Base-by-base conservation (phyloP, 2,888 invertebrate species). In the Parthenolecanium corni region DNA sequence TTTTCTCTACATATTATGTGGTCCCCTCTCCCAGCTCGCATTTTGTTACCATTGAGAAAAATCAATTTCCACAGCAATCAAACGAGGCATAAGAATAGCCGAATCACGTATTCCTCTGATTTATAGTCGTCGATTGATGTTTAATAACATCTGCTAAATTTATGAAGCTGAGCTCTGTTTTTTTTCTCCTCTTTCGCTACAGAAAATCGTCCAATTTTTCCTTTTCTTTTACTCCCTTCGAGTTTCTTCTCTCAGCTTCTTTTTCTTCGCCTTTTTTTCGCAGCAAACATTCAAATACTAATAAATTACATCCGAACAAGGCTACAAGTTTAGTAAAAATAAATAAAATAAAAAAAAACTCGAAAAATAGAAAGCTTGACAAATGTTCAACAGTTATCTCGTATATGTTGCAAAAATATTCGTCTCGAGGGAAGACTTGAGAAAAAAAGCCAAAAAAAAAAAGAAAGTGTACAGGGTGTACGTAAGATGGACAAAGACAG, bases 331-430 rank as follows among this genome's bases (percentile, higher is more conserved):
- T 61, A 36, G 16, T 2, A 21, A 18, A 56, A 46, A 25, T 24
- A 24, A n/a, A 25, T 44, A 31, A 38, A 40, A 61, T 11, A 21
- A 20, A 47, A 31, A 14, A 18, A 56, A 16, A 56, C 42, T 16
- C 38, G 40, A 51, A 38, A 61, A 61, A 61, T 61, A n/a, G 61
- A 61, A 61, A 61, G 51, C 61, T 61, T 61, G 61, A 61, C 61
- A 51, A 61, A 61, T 61, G 61, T 61, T 61, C 61, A 61, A 61
- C 61, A 61, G 61, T 61, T 61, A 61, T 61, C 51, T 23, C 61
- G 61, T 61, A 61, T 61, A 61, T 61, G 49, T 61, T 61, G 61
- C 51, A 61, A 61, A 61, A 61, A 61, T 61, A 61, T 61, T 61
- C 61, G 61, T 36, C 61, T 36, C 51, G 38, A 40, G 61, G 61